Conservation (phyloP, 2,113 vertebrate genomes). For the Condylura cristata region DNA sequence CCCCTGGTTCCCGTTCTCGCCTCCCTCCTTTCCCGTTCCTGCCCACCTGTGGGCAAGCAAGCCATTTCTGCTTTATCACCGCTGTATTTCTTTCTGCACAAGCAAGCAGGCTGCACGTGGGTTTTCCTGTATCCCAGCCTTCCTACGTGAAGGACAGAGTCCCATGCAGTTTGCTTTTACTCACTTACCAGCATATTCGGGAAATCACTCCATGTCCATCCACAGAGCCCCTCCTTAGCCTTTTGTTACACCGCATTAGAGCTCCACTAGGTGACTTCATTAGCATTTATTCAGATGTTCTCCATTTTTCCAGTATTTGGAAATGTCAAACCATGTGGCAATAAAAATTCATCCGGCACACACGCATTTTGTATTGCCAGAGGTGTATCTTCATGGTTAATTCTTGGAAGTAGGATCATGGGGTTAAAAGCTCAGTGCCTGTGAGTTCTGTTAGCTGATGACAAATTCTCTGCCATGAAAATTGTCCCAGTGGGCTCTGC, state of each 20-base stretch:
- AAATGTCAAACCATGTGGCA: neutral
- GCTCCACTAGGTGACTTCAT: neutral
- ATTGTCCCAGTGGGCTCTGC: neutral
- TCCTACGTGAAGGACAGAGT: neutral
- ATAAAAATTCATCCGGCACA: neutral
- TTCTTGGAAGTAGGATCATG: conserved; percentile 11
- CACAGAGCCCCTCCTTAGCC: neutral
- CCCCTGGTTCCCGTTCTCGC: neutral
- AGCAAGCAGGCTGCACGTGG: neutral
- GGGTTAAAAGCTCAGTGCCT: neutral
- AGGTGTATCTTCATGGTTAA: neutral
- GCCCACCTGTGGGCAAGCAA: neutral
- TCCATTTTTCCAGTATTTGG: neutral
- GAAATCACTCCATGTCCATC: neutral
- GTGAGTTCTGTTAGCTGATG: conserved; percentile 7
- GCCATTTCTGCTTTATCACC: conserved; percentile 17
- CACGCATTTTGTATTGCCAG: neutral
- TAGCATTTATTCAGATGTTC: neutral
- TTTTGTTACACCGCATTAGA: neutral
- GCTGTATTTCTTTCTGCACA: conserved; percentile 9
- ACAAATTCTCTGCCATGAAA: neutral
- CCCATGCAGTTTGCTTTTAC: neutral
- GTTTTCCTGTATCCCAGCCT: neutral
- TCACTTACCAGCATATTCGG: neutral
- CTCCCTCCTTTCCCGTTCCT: neutral